Conservation (phyloP, 2,888 invertebrate species). For the Prionchulus punctatus region DNA sequence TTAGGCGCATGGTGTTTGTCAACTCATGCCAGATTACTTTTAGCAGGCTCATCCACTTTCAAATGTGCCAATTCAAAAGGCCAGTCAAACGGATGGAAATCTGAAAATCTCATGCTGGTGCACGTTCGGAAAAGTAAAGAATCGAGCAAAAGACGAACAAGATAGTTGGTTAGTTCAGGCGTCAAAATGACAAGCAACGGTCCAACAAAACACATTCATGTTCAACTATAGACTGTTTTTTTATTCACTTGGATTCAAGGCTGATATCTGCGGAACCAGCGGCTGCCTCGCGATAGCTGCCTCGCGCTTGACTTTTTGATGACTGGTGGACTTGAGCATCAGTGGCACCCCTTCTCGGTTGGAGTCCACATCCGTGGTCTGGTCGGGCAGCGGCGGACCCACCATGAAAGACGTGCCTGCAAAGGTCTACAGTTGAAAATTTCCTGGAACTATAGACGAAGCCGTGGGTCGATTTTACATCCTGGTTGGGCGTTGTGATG, state of each 20-base stretch:
- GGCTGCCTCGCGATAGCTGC: too few relatives aligned
- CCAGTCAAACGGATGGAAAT: slow-evolving; percentile 4
- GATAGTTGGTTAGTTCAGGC: too few relatives aligned
- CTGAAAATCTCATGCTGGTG: background rate
- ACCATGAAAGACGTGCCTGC: background rate
- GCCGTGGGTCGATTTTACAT: too few relatives aligned
- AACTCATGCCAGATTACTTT: background rate
- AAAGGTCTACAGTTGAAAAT: background rate
- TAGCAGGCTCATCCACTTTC: background rate
- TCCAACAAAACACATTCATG: too few relatives aligned
- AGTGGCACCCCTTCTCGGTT: too few relatives aligned
- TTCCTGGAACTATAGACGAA: too few relatives aligned
- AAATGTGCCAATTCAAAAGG: background rate
- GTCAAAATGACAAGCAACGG: too few relatives aligned
- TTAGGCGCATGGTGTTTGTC: too few relatives aligned
- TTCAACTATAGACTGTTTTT: background rate
- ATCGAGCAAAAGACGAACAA: too few relatives aligned
- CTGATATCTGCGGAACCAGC: background rate
- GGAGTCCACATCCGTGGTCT: too few relatives aligned
- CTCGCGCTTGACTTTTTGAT: too few relatives aligned
- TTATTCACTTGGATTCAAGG: background rate
- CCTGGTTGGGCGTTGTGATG: slow-evolving; percentile 16
- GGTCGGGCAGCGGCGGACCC: background rate
- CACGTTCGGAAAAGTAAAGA: background rate
- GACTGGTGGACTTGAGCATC: too few relatives aligned